Evolutionary conservation across 1,140 invertebrate species (phyloP), one percentile per base, ranked within the genome.

Genomic region (Sesamia nonagrioides): DNA sequence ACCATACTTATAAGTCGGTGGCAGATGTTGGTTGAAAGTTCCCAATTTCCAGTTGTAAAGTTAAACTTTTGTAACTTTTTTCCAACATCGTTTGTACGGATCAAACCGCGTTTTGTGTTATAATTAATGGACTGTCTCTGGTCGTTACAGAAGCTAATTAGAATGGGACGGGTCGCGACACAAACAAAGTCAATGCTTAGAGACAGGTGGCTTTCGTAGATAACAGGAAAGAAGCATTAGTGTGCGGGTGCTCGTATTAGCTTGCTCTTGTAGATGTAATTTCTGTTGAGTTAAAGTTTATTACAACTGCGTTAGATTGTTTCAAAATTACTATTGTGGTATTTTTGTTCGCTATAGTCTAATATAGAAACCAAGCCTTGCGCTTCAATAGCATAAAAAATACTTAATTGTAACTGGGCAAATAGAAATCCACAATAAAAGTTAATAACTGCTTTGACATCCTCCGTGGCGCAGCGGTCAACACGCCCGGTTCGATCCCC

Each of bases 111-210:
- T 82, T 86, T 85, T 81, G 73, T 75, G 82, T 86, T 86, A 85
- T 89, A 89, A 89, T 87, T 87, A 91, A 89, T 89, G 88, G 84
- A 86, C 80, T 82, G 83, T 88, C 84, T 81, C 85, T 82, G 86
- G 78, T 91, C 89, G 86, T 88, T 87, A 86, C 81, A 79, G 69
- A 74, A 81, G 78, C 84, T 91, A 90, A 91, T 91, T 91, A 90
- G 89, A 85, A 83, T 86, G 73, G 58, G 73, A 82, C 85, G 73
- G 58, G 73, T 56, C 81, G 79, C 66, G 73, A 78, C 84, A 82
- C 82, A 89, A 83, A 88, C 89, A 87, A 84, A 89, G 87, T 88
- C 79, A 75, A 75, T 48, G 73, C 56, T 45, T 63, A 63, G 73
- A 86, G 89, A 90, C 90, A 91, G 89, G 90, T 91, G 89, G 73